A percentile compares a stretch with the other conserved stretches of the same genome.
Conservation (phyloP, 2,888 invertebrate genomes). For the Amphiduros pacificus region DNA sequence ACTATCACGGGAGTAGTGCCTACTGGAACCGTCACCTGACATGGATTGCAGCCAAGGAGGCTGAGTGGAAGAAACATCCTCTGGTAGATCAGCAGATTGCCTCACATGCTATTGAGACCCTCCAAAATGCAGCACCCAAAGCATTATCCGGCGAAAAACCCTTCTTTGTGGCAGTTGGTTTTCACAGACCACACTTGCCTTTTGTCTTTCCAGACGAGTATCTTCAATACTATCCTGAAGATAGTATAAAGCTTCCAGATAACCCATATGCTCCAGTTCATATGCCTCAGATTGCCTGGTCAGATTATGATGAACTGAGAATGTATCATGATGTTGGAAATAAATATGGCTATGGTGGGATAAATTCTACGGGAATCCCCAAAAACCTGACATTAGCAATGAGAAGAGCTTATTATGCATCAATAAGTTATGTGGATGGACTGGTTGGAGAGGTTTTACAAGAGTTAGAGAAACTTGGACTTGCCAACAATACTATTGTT, state of each 20-base stretch:
- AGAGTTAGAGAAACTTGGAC: conserved; percentile 14
- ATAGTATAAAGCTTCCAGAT: conserved; percentile 29
- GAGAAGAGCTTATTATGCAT: conserved; percentile 28
- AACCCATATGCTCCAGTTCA: conserved; percentile 31
- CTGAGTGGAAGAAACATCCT: not conserved
- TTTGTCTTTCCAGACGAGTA: conserved; percentile 31
- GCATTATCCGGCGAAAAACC: conserved; percentile 15
- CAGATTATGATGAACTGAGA: conserved; percentile 33
- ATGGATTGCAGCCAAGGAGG: conserved; percentile 16
- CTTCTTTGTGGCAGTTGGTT: conserved; percentile 36
- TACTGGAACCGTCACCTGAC: conserved; percentile 8
- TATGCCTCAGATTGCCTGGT: conserved; percentile 41
- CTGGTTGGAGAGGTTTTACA: conserved; percentile 22
- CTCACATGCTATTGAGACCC: not conserved
- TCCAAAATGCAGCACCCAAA: not conserved
- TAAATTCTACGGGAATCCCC: conserved; percentile 19
- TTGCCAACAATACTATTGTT: conserved; percentile 25
- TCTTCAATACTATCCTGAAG: conserved; percentile 25
- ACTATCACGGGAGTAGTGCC: conserved; percentile 16
- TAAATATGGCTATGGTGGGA: conserved; percentile 22
- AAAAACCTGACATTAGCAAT: conserved; percentile 9
- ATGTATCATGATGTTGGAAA: conserved; percentile 28
- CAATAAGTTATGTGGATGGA: conserved; percentile 20
- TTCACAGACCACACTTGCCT: conserved; percentile 33
- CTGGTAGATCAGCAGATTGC: conserved; percentile 16